These are phyloP conservation scores for Phaonia tiefii DNA, from an alignment of 2,888 invertebrate species.

Conservation along the genomic window DNA sequence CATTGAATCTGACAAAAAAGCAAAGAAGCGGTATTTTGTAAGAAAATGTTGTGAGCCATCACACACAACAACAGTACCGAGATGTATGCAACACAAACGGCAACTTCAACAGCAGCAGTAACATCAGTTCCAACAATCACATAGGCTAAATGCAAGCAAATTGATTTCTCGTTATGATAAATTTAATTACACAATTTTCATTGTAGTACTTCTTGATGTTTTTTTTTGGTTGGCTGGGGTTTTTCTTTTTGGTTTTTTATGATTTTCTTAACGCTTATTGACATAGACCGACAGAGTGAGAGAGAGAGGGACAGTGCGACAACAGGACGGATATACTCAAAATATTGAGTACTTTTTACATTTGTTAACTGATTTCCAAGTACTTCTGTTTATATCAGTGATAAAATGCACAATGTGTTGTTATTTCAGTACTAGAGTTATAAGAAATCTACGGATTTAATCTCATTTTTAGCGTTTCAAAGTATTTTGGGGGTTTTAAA, in stretches of 20 bases:
- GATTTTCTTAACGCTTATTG: slow-evolving; percentile 36
- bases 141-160: slow-evolving; percentile 42
- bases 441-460: too few species aligned
- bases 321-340: not conserved
- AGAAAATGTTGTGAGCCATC: slow-evolving; percentile 55
- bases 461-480: too few species aligned
- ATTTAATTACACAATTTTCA: slow-evolving; percentile 69
- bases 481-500: too few species aligned
- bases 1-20: not conserved
- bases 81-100: slow-evolving; percentile 29
- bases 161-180: slow-evolving; percentile 68
- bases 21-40: slow-evolving; percentile 62
- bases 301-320: not conserved
- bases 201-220: slow-evolving; percentile 45
- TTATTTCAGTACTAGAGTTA: too few species aligned
- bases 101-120: slow-evolving; percentile 8
- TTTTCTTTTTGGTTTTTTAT: slow-evolving; percentile 36
- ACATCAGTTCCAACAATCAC: not conserved
- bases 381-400: not conserved
- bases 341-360: not conserved
- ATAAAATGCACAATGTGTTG: not conserved
- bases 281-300: not conserved
- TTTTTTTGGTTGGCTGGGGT: slow-evolving; percentile 18
- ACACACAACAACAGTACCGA: too few species aligned
- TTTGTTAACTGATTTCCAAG: not conserved